Conservation (phyloP, 2,888 invertebrate genomes). For the Cacoxenus indagator region DNA sequence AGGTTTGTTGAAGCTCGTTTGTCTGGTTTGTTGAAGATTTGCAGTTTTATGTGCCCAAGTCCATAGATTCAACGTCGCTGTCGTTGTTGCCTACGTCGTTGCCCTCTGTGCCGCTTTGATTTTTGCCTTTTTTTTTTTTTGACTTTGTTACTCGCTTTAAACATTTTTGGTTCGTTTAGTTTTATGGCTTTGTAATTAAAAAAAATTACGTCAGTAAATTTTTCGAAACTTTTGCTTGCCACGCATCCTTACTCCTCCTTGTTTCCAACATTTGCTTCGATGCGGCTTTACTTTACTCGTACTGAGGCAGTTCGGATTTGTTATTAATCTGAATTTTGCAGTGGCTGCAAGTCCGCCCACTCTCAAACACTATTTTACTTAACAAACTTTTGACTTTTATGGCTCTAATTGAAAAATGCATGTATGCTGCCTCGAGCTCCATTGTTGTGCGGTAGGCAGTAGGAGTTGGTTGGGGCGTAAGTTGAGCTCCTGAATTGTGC, state of each 20-base stretch:
- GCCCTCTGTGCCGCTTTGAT: neutral
- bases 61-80: neutral
- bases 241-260: neutral
- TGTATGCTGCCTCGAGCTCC: neutral
- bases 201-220: conserved; percentile 33
- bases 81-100: neutral
- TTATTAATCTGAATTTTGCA: conserved; percentile 20
- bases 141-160: conserved; percentile 12
- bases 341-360: neutral
- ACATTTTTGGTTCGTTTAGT: conserved; percentile 42
- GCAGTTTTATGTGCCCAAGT: conserved; percentile 10
- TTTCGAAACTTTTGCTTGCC: neutral
- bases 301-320: conserved; percentile 7
- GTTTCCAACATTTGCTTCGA: neutral
- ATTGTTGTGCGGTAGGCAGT: neutral
- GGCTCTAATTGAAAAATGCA: conserved; percentile 19
- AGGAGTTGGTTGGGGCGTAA: no score
- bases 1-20: neutral
- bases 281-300: neutral
- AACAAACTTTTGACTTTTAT: conserved; percentile 18
- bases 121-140: neutral
- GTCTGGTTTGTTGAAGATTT: conserved; percentile 12
- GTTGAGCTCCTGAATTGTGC: no score
- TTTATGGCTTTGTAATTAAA: conserved; percentile 53
- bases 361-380: conserved; percentile 6